Percentiles rank a stretch among this genome's conserved stretches.
Evolutionary conservation across 2,888 invertebrate species (phyloP).

Genomic region (Julus scandinavius): DNA sequence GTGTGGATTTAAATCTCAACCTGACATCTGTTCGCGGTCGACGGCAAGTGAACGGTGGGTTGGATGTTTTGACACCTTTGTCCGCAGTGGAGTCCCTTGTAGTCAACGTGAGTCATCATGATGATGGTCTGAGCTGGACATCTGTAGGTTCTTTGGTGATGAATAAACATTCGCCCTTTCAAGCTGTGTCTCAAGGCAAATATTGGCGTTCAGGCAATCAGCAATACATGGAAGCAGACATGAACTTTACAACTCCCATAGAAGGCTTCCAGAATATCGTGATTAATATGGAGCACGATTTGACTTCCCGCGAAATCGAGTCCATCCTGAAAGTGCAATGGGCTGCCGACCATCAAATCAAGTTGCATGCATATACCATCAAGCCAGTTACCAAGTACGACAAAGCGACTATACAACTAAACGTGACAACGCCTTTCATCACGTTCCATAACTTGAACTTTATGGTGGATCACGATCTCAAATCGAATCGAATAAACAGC

Average conservation of each 20-base stretch:
- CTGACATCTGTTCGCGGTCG: not conserved
- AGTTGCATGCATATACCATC: not conserved
- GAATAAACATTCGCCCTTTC: constrained; percentile 36
- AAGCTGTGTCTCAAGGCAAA: constrained; percentile 47
- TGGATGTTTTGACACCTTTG: constrained; percentile 49
- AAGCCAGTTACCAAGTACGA: constrained; percentile 47
- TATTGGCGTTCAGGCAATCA: constrained; percentile 54
- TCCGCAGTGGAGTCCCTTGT: not conserved
- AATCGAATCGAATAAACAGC: constrained; percentile 2
- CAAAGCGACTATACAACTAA: not conserved
- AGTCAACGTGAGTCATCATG: constrained; percentile 28
- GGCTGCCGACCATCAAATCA: not conserved
- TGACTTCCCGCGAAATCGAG: constrained; percentile 51
- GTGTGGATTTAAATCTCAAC: constrained; percentile 37
- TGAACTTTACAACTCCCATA: constrained; percentile 50
- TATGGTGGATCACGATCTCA: constrained; percentile 8
- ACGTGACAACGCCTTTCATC: constrained; percentile 47
- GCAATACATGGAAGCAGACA: not conserved
- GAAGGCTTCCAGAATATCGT: constrained; percentile 21
- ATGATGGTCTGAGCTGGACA: constrained; percentile 51
- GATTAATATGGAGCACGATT: constrained; percentile 3
- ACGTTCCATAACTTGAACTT: constrained; percentile 12
- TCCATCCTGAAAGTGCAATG: constrained; percentile 41
- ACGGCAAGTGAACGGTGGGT: constrained; percentile 20
- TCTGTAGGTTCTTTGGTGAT: constrained; percentile 6